Evolutionary conservation across 2,797 vertebrate genomes (phyloP), one percentile per base, ranked within the genome.

Genomic region (Tapirus indicus): DNA sequence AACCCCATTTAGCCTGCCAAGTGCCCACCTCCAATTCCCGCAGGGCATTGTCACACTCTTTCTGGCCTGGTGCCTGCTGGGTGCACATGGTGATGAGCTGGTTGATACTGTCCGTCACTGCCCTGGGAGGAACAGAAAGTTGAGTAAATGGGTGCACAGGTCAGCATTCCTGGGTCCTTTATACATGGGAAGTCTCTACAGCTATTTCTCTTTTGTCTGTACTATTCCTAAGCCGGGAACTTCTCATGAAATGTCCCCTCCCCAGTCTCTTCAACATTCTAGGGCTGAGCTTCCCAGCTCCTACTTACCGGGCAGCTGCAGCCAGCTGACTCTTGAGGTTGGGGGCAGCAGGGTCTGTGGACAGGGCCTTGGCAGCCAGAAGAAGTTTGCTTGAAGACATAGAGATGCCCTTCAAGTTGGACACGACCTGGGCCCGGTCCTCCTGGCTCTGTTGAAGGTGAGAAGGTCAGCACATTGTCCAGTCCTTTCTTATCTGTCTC

Each of bases 21-120:
- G 7, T 12, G n/a, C 98, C 96, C 96, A 99, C 99, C 99, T 99
- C 99, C 58, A 99, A 98, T 94, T 99, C 99, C 85, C 99, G 98
- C 62, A 99, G 99, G 79, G 99, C 99, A 5, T 99, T 99, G 98
- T 99, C 99, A 52, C 99, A 99, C 98, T 99, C 99, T 96, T 99
- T 99, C 98, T 99, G 99, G 80, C 99, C 99, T 0, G 99, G 99
- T 0, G 99, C 99, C 98, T 99, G 99, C 99, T 99, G 99, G 35
- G 99, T 99, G 96, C 99, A 99, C 99, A 99, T 99, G 89, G 99
- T 99, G 99, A 99, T 99, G 96, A 99, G 99, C 98, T 99, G 99
- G 98, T 99, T 99, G 99, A 99, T 99, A 89, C 99, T 99, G 98
- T 99, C 99, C 0, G 99, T 99, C 88, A 99, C 99, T 0, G 99